These are phyloP conservation scores for Phragmatobia fuliginosa DNA, from an alignment of 2,888 invertebrate species.

Conservation along the genomic window DNA sequence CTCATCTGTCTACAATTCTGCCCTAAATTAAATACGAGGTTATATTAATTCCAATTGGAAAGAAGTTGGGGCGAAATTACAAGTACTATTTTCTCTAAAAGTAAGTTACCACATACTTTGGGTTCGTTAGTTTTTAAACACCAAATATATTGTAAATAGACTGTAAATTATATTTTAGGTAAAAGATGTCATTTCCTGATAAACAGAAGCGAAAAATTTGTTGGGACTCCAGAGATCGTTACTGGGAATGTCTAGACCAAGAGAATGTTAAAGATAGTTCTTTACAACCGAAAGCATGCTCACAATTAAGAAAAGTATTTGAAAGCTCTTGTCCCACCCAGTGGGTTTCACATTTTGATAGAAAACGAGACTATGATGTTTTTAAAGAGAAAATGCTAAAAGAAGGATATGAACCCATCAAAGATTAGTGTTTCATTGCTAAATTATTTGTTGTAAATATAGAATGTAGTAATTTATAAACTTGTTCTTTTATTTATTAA, in stretches of 20 bases:
- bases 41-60: neutral
- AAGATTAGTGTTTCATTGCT: slow-evolving; percentile 72
- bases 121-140: slow-evolving; percentile 14
- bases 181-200: slow-evolving; percentile 92
- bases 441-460: slow-evolving; percentile 73
- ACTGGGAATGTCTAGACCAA: slow-evolving; percentile 95
- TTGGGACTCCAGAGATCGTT: slow-evolving; percentile 94
- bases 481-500: slow-evolving; percentile 56
- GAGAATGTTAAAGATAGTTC: slow-evolving; percentile 88
- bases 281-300: slow-evolving; percentile 87
- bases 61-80: slow-evolving; percentile 20
- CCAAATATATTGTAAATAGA: slow-evolving; percentile 31
- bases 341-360: slow-evolving; percentile 98
- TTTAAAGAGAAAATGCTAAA: slow-evolving; percentile 95
- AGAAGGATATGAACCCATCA: slow-evolving; percentile 94
- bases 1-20: neutral
- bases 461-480: slow-evolving; percentile 76
- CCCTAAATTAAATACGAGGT: slow-evolving; percentile 28
- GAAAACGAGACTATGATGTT: slow-evolving; percentile 94
- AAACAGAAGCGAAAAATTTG: slow-evolving; percentile 93
- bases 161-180: slow-evolving; percentile 73
- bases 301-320: slow-evolving; percentile 90
- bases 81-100: slow-evolving; percentile 50
- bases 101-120: slow-evolving; percentile 39
- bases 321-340: slow-evolving; percentile 92